phyloP scores from a whole-genome alignment of 2,888 invertebrate genomes.

The Dyspetes luteomarginatus region DNA sequence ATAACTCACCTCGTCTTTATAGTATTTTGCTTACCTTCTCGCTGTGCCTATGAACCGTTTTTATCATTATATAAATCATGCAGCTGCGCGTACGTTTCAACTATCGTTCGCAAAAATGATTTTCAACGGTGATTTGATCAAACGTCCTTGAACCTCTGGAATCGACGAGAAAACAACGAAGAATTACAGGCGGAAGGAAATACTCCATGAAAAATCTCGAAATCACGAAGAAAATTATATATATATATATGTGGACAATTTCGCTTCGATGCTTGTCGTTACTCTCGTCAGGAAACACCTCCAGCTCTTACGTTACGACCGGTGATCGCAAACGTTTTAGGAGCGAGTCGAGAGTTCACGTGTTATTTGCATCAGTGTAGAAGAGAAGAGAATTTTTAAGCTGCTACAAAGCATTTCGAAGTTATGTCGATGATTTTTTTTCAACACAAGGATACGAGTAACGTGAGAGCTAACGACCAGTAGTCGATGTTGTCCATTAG shows the following conservation, averaged over 20 bases:
- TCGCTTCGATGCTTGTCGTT: not conserved
- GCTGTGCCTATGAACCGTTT: not conserved
- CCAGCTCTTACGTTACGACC: not conserved
- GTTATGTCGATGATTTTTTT: not conserved
- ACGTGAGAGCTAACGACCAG: not conserved
- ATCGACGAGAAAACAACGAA: not conserved
- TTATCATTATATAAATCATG: not conserved
- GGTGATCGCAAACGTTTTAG: conserved; percentile 11
- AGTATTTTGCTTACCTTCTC: not conserved
- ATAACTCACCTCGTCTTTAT: not conserved
- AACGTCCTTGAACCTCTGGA: not conserved
- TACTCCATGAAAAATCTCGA: not conserved
- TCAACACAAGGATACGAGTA: not conserved
- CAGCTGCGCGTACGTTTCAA: not conserved
- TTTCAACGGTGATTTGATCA: not conserved
- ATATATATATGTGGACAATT: not conserved
- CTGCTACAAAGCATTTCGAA: not conserved
- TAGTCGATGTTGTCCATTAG: conserved; percentile 41
- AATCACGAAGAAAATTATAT: not conserved
- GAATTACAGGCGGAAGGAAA: not conserved
- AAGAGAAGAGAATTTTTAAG: conserved; percentile 4
- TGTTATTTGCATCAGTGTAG: not conserved
- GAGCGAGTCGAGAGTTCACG: not conserved
- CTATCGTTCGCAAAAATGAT: not conserved
- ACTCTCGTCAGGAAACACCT: not conserved